Evolutionary conservation across 2,888 invertebrate genomes (phyloP), one percentile per base, ranked within the genome.

Genomic region (Andrena chrysosceles): DNA sequence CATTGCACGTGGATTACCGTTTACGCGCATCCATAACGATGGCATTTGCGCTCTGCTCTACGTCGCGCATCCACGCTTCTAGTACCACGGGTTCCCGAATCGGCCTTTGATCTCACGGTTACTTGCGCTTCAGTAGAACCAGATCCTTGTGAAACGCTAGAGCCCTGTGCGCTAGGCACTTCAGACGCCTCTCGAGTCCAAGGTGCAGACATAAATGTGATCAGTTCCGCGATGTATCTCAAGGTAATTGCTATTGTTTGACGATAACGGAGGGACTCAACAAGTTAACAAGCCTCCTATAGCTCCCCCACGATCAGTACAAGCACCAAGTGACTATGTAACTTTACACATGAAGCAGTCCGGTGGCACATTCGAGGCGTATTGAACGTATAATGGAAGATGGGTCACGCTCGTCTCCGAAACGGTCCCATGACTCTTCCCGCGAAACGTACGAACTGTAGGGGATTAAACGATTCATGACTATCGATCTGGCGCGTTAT

Each of bases 1-100:
- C 90, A 84, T 90, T 87, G 90, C 87, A 84, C 87, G 84, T 83
- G 87, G 91, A 90, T 91, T 90, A 90, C 85, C 88, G 88, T 88
- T 86, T 88, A 85, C 78, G 87, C 72, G 85, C 89, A 86, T 83
- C 86, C 81, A 83, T 83, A 77, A 69, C 77, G 70, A 71, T 81
- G 85, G 83, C 86, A 87, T 87, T 87, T 87, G 80, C 86, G 83
- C 83, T 87, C 73, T 73, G 77, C 64, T 26, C 48, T 23, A 48
- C 56, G 70, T 74, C 60, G 74, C 63, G 64, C 49, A 66, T 54
- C 49, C 69, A 60, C 42, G 64, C 31, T 31, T 42, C 52, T 31
- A 35, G 29, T 48, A 56, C 56, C 69, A 48, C 76, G 83, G 68
- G 73, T 83, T 70, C 73, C 72, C 49, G 59, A 69, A 76, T 69